phyloP scores from a whole-genome alignment of 2,888 invertebrate species.

The Apodemia duryi region DNA sequence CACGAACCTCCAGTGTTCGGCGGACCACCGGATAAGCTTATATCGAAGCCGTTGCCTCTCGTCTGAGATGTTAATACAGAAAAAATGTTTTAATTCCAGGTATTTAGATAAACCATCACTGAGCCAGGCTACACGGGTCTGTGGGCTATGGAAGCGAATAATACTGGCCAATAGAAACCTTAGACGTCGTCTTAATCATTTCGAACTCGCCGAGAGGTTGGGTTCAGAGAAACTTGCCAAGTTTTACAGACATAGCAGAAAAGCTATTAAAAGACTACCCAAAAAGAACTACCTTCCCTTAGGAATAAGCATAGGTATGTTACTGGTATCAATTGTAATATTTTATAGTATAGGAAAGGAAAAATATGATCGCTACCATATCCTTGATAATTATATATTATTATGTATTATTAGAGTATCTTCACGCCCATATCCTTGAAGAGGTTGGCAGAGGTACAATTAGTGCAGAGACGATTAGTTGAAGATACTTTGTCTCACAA shows the following conservation, averaged over 20 bases:
- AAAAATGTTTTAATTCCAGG: conserved; percentile 35
- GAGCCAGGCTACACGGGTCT: conserved; percentile 41
- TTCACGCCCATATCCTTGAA: too few species aligned
- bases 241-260: conserved; percentile 47
- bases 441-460: too few species aligned
- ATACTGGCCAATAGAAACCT: conserved; percentile 49
- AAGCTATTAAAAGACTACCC: conserved; percentile 36
- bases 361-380: too few species aligned
- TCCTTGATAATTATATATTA: too few species aligned
- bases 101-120: conserved; percentile 55
- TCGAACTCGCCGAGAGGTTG: conserved; percentile 48
- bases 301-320: conserved; percentile 42
- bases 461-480: too few species aligned
- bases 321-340: conserved; percentile 7
- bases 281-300: conserved; percentile 45
- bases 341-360: conserved; percentile 30
- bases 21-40: too few species aligned
- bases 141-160: conserved; percentile 51
- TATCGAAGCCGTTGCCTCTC: too few species aligned
- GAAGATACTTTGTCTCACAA: too few species aligned
- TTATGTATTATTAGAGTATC: too few species aligned
- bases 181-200: conserved; percentile 48
- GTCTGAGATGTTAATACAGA: too few species aligned
- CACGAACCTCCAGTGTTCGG: too few species aligned
- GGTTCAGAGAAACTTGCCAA: conserved; percentile 52